A percentile compares a stretch with the other conserved stretches of the same genome.
These are phyloP conservation scores for Pelochelys cantorii DNA, from an alignment of 2,797 vertebrate species.

Conservation along the genomic window DNA sequence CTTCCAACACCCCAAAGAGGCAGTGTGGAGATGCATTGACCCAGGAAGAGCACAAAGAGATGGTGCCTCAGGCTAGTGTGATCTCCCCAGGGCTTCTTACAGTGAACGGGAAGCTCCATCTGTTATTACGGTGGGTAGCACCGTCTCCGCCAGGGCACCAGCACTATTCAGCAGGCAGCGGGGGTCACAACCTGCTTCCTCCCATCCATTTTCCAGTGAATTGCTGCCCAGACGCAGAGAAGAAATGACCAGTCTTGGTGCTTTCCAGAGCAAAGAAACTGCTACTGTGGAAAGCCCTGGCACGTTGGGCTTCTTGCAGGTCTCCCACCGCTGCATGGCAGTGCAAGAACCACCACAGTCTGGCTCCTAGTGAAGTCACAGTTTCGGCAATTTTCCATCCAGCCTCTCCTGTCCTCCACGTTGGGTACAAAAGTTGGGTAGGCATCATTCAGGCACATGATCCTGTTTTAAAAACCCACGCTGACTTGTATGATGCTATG, in stretches of 20 bases:
- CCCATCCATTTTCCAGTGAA: background rate
- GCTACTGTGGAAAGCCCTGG: background rate
- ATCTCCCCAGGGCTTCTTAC: background rate
- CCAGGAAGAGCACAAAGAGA: background rate
- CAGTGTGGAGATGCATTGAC: background rate
- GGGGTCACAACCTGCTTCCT: background rate
- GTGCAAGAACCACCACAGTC: fast-evolving
- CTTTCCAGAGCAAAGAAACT: background rate
- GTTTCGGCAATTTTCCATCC: background rate
- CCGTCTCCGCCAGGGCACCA: background rate
- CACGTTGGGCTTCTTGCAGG: background rate
- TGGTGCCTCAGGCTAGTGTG: background rate
- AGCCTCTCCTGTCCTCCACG: background rate
- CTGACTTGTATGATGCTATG: background rate
- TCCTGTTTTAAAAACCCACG: background rate
- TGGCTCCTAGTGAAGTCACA: background rate
- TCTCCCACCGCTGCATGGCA: background rate
- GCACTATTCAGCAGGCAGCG: background rate
- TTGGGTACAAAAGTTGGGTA: background rate
- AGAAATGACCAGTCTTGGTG: background rate
- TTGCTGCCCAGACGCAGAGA: background rate
- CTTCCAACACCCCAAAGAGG: background rate
- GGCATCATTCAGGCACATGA: background rate
- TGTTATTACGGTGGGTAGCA: background rate
- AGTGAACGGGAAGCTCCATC: background rate